Percentiles rank a stretch among this genome's conserved stretches.
These are phyloP conservation scores for Lapara coniferarum DNA, from an alignment of 2,888 invertebrate species.

Conservation along the genomic window DNA sequence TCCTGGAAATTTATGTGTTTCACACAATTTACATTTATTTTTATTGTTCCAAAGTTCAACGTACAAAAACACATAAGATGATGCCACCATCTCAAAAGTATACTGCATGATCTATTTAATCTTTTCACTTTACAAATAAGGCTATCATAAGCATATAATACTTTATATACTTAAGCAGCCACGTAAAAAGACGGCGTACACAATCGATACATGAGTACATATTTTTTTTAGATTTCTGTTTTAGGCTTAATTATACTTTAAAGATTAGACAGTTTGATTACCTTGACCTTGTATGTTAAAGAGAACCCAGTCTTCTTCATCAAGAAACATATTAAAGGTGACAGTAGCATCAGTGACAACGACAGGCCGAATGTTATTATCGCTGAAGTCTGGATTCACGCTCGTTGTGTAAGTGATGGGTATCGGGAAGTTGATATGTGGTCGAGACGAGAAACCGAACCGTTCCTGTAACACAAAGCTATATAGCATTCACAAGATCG, in stretches of 20 bases:
- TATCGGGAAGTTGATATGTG: conserved; percentile 47
- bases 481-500: too few species aligned
- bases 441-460: conserved; percentile 47
- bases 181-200: too few species aligned
- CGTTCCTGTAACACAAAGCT: conserved; percentile 51
- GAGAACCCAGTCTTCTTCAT: conserved; percentile 67
- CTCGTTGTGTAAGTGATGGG: conserved; percentile 81
- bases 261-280: conserved; percentile 33
- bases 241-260: too few species aligned
- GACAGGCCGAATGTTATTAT: conserved; percentile 54
- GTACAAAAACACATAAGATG: background rate
- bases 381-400: conserved; percentile 56
- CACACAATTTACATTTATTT: too few species aligned
- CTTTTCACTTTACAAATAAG: too few species aligned
- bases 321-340: conserved; percentile 47
- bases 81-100: background rate
- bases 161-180: too few species aligned
- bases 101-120: too few species aligned
- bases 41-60: too few species aligned
- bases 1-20: conserved; percentile 54
- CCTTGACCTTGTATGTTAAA: conserved; percentile 77
- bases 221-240: too few species aligned
- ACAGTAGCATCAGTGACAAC: conserved; percentile 47
- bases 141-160: too few species aligned
- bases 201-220: too few species aligned